Conservation (phyloP, 2,888 invertebrate genomes). For the Oxytorus armatus region DNA sequence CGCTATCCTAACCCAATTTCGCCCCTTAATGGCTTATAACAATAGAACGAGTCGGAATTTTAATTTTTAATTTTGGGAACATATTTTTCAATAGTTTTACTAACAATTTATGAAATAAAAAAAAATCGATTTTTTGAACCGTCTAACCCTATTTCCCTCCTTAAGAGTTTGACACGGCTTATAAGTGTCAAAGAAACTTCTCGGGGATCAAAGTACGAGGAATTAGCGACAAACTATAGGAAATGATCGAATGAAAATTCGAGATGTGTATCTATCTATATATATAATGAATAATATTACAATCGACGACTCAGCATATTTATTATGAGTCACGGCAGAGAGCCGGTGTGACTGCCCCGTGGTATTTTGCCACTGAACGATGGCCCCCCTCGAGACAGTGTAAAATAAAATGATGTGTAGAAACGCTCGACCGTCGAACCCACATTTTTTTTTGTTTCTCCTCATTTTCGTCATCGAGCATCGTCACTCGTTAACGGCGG, state of each 20-base stretch:
- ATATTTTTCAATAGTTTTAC: too few relatives aligned
- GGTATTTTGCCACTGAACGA: background rate
- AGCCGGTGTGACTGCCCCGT: background rate
- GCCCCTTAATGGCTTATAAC: too few relatives aligned
- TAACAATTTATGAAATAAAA: too few relatives aligned
- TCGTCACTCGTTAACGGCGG: background rate
- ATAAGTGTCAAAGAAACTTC: too few relatives aligned
- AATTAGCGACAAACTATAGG: background rate
- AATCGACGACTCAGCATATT: background rate
- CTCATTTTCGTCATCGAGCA: background rate
- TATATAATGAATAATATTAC: background rate
- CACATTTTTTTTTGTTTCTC: background rate
- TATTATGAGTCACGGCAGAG: conserved; percentile 28
- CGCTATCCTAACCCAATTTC: too few relatives aligned
- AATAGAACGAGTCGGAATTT: too few relatives aligned
- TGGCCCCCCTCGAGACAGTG: background rate
- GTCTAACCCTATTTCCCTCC: too few relatives aligned
- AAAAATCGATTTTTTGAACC: too few relatives aligned
- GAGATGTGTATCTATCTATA: background rate
- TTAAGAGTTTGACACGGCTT: too few relatives aligned
- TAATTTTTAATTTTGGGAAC: too few relatives aligned
- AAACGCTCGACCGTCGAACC: background rate
- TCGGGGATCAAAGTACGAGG: background rate
- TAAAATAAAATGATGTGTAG: background rate
- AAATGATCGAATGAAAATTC: background rate